Base-by-base conservation (phyloP, 2,797 vertebrate species). In the Momotus momota region DNA sequence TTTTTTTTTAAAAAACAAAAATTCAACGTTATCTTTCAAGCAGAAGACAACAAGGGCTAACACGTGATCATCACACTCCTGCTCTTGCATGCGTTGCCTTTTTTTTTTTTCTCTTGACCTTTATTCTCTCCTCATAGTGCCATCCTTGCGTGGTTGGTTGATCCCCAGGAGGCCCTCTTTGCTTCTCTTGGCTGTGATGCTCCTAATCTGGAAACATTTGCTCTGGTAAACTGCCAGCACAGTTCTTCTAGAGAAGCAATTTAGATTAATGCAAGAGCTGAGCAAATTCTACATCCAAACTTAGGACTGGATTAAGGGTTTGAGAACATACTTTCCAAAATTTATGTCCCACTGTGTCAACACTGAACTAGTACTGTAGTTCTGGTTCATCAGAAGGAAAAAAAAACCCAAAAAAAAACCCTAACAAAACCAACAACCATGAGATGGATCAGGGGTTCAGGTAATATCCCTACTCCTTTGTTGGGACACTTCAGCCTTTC, bases 301-400 rank as follows among this genome's bases (percentile, higher is more conserved):
- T n/a, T 52, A 17, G 29, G 52, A 7, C 35, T 40, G 22, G 26
- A 46, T 77, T 51, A 62, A 78, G 23, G 62, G 14, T 49, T 33
- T 29, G 29, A 54, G 22, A 86, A 75, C 1, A 5, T 38, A 20
- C 31, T 61, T 65, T 4, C 8, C 17, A 71, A 86, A 90, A 22
- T 27, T n/a, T 6, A 4, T 4, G 2, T 35, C 38, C 15, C 12
- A 13, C n/a, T 38, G 4, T 3, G 2, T 38, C 54, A 57, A 1
- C 10, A 26, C 31, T 43, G 13, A 62, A 55, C 20, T 10, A 51
- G 9, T 16, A 35, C 21, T 21, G 5, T 21, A 79, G 18, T 35
- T 48, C 33, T 54, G 21, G 4, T 49, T 57, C 19, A n/a, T 21
- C 38, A 17, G 9, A 58, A 46, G 29, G 29, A 33, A 45, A 41